phyloP scores from a whole-genome alignment of 2,797 vertebrate genomes.

The Gadopsis marmoratus region DNA sequence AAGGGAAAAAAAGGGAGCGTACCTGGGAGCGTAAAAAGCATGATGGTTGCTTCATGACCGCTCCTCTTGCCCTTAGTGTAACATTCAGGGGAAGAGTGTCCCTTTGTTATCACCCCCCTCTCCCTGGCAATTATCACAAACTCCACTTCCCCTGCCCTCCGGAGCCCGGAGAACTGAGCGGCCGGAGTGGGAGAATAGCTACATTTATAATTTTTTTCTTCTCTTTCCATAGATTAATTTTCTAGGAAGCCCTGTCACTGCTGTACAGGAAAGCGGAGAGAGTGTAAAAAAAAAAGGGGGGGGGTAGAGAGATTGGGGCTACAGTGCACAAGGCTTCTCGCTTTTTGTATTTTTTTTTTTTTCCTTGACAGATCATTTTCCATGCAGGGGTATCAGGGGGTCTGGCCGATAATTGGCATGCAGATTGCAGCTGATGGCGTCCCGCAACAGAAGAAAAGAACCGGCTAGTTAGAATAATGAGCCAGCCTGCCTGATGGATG shows the following conservation, averaged over 20 bases:
- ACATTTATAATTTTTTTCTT: constrained; percentile 89
- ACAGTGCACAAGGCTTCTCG: constrained; percentile 82
- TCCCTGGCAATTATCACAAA: constrained; percentile 88
- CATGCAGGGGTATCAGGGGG: constrained; percentile 98
- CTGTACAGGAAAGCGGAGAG: constrained; percentile 78
- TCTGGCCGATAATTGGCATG: constrained; percentile 99
- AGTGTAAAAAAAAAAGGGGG: constrained; percentile 64
- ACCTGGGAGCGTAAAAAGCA: constrained; percentile 77
- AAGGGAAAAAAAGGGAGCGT: constrained; percentile 60
- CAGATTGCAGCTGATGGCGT: constrained; percentile 99
- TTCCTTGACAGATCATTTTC: constrained; percentile 96
- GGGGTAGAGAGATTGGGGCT: constrained; percentile 82
- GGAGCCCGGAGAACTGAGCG: constrained; percentile 83
- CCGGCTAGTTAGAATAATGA: constrained; percentile 98
- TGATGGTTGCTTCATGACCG: constrained; percentile 78
- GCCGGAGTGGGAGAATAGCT: constrained; percentile 86
- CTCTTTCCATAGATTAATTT: constrained; percentile 90
- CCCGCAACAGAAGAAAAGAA: constrained; percentile 93
- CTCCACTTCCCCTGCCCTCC: constrained; percentile 87
- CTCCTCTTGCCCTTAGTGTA: constrained; percentile 86
- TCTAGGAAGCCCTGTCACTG: constrained; percentile 88
- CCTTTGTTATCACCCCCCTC: constrained; percentile 85
- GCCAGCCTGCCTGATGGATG: constrained; percentile 97
- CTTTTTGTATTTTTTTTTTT: constrained; percentile 63
- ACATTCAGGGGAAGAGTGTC: constrained; percentile 86